A percentile compares a stretch with the other conserved stretches of the same genome.
These are phyloP conservation scores for Lepisosteus osseus DNA, from an alignment of 2,113 vertebrate species.

Conservation along the genomic window DNA sequence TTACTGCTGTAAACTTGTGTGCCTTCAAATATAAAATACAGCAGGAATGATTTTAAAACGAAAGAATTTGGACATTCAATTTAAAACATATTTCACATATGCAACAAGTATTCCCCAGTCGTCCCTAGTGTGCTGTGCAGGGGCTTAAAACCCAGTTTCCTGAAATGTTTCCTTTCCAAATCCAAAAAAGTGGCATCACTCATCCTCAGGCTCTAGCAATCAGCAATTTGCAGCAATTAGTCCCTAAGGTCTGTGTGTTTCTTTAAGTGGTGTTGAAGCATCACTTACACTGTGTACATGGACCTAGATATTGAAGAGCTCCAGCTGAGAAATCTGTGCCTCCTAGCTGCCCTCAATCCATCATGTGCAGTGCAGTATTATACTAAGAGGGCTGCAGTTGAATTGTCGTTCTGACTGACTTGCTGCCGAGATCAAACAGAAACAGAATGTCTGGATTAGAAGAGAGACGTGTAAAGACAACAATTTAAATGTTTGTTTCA, in stretches of 20 bases:
- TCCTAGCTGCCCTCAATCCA: constrained; percentile 36
- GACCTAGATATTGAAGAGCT: constrained; percentile 28
- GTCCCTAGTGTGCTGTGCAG: no score
- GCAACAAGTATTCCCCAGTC: no score
- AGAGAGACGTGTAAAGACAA: not conserved
- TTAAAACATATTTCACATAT: no score
- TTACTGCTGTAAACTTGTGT: no score
- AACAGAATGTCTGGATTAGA: not conserved
- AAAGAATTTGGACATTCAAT: no score
- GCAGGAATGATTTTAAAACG: no score
- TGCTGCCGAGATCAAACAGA: constrained; percentile 32
- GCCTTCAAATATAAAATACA: no score
- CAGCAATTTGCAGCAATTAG: not conserved
- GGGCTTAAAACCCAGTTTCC: no score
- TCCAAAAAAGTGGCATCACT: no score
- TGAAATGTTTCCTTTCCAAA: no score
- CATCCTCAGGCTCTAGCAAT: no score
- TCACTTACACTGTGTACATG: constrained; percentile 23
- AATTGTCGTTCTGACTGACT: constrained; percentile 33
- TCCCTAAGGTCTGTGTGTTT: not conserved
- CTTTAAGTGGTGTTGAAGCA: constrained; percentile 19
- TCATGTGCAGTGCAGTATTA: constrained; percentile 17
- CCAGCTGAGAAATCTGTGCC: constrained; percentile 33
- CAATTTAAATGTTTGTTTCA: not conserved
- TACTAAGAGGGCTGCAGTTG: constrained; percentile 3